Evolutionary conservation across 2,888 invertebrate genomes (phyloP).

Genomic region (Erannis defoliaria): DNA sequence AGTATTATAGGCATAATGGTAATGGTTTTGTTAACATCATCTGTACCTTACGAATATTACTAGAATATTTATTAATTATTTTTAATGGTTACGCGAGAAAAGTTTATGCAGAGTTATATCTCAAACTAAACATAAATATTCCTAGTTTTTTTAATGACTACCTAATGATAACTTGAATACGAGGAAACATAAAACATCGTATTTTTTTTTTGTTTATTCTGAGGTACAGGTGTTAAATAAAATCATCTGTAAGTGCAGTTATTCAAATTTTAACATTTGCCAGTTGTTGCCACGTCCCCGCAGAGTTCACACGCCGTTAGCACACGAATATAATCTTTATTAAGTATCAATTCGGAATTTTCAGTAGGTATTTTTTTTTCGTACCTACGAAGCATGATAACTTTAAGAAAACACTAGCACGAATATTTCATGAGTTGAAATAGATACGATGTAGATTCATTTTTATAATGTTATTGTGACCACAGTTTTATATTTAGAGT

Average conservation of each 20-base stretch:
- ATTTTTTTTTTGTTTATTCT: not conserved
- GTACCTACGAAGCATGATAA: conserved; percentile 74
- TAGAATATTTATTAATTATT: not conserved
- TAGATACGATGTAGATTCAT: conserved; percentile 79
- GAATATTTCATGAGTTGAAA: conserved; percentile 77
- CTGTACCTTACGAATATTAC: conserved; percentile 56
- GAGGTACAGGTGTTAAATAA: conserved; percentile 14
- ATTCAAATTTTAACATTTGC: conserved; percentile 86
- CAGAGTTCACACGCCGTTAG: conserved; percentile 81
- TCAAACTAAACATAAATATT: not conserved
- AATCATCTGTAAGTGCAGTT: conserved; percentile 78
- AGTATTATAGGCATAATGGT: conserved; percentile 78
- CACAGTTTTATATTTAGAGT: conserved; percentile 88
- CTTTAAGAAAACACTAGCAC: conserved; percentile 77
- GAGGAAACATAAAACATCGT: too few species aligned
- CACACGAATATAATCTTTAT: conserved; percentile 68
- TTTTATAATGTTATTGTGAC: conserved; percentile 85
- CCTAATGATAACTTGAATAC: not conserved
- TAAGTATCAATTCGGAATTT: conserved; percentile 57
- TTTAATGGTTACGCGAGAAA: too few species aligned
- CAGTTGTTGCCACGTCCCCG: conserved; percentile 77
- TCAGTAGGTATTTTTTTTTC: conserved; percentile 63
- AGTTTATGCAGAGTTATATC: too few species aligned
- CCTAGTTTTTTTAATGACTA: not conserved
- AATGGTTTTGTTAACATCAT: conserved; percentile 68